phyloP scores from a whole-genome alignment of 2,888 invertebrate genomes.

The Heteropelma amictum region DNA sequence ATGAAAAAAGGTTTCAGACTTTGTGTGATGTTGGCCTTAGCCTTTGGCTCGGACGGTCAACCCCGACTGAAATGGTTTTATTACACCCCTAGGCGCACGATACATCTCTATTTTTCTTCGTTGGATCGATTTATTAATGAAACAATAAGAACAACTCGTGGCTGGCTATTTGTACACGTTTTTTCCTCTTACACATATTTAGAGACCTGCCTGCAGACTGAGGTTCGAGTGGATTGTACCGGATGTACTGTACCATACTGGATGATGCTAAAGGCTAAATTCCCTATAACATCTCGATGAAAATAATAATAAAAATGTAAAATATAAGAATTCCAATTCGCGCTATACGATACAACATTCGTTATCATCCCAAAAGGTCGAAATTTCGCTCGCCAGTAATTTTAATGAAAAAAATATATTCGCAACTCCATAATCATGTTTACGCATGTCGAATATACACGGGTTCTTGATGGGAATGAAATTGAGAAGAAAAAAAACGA shows the following conservation, averaged over 20 bases:
- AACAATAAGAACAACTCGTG: constrained; percentile 28
- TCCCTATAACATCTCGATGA: too few relatives aligned
- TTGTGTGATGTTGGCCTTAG: too few relatives aligned
- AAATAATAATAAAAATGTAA: constrained; percentile 31
- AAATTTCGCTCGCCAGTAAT: too few relatives aligned
- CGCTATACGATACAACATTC: background rate
- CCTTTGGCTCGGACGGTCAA: too few relatives aligned
- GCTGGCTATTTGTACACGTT: constrained; percentile 47
- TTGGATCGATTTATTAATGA: background rate
- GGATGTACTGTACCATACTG: too few relatives aligned
- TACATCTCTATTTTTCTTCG: too few relatives aligned
- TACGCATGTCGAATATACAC: constrained; percentile 3
- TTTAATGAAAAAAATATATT: background rate
- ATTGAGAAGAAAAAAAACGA: background rate
- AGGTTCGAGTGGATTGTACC: constrained; percentile 61
- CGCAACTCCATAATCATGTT: constrained; percentile 3
- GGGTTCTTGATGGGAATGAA: constrained; percentile 1
- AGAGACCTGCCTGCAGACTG: constrained; percentile 67
- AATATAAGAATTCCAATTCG: constrained; percentile 33
- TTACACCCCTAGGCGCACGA: too few relatives aligned
- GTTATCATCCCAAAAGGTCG: background rate
- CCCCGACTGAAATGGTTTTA: too few relatives aligned
- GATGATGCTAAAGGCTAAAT: constrained; percentile 12
- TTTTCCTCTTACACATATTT: constrained; percentile 27
- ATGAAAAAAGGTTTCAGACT: too few relatives aligned